Conservation (phyloP, 2,797 vertebrate genomes). For the Bradypus variegatus region DNA sequence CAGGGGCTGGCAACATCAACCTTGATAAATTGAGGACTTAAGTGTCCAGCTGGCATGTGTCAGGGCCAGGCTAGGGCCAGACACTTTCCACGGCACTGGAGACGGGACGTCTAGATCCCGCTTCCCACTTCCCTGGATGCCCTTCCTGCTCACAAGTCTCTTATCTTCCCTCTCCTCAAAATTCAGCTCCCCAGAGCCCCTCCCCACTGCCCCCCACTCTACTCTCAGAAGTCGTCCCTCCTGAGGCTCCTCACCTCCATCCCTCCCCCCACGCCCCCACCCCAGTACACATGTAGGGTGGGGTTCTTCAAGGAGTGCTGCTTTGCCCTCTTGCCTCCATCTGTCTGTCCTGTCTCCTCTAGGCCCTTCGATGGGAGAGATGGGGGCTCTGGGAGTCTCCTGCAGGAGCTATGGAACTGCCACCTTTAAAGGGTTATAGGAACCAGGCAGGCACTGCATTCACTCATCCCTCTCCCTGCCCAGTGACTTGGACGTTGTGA, state of each 20-base stretch:
- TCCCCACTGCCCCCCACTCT: not conserved
- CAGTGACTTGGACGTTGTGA: not conserved
- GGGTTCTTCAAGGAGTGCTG: not conserved
- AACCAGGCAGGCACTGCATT: not conserved
- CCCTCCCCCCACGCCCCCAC: too few species aligned
- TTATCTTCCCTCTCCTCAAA: not conserved
- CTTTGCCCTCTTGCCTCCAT: not conserved
- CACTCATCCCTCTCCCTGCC: not conserved
- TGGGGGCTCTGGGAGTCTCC: not conserved
- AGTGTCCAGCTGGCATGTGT: not conserved
- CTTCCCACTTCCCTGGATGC: not conserved
- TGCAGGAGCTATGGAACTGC: not conserved
- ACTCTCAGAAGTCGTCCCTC: not conserved
- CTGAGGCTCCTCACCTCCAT: not conserved
- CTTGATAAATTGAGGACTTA: not conserved
- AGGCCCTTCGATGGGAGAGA: not conserved
- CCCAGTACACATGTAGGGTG: rapidly evolving
- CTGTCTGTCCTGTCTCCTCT: not conserved
- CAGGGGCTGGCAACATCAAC: not conserved
- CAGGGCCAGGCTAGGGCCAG: not conserved
- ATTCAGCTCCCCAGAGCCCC: not conserved
- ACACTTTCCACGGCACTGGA: not conserved
- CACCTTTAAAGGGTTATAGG: not conserved
- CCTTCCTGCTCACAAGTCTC: not conserved
- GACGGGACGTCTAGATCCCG: not conserved